Base-by-base conservation (phyloP, 2,113 vertebrate genomes). In the Callorhinus ursinus region DNA sequence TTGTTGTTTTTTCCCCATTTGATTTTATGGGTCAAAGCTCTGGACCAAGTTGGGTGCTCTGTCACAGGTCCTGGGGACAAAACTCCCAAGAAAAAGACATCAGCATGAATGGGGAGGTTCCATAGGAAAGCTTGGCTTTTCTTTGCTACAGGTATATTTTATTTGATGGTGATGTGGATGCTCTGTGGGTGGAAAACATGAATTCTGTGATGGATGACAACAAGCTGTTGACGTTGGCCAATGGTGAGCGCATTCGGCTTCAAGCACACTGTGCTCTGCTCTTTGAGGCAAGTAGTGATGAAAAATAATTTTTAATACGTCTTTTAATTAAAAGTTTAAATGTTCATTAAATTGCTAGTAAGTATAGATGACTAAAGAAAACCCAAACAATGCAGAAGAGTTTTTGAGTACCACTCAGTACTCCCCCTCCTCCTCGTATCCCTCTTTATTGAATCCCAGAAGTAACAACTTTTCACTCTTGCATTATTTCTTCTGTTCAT, bases 141-240 rank as follows among this genome's bases (percentile, higher is more conserved):
- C 63, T 88, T 6, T 22, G 63, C 59, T 33, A 24, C 98, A 99
- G 99, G 98, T 99, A 99, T 92, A 99, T 99, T 90, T 98, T 99
- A 81, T 99, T 99, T 97, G 99, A 99, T 95, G 99, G 99, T 3
- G 99, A 99, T 26, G 99, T 99, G 89, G 99, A 99, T 83, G 99
- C 99, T 55, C 98, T 99, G 21, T 99, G 99, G 99, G 99, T 99
- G 9, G 99, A 99, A 97, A 99, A 99, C 98, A 99, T 99, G 99
- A 99, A 99, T 98, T 99, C 99, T 0, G 99, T 99, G 93, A 99
- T 99, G 99, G 99, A 99, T 39, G 99, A 99, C 98, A 99, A 99
- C 98, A 99, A 99, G 96, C 98, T 99, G 88, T 91, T 99, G 98
- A 99, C 99, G 0, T 96, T 99, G 97, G 99, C 99, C 92, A 99